Evolutionary conservation across 2,113 vertebrate species (phyloP).

Genomic region (Prionailurus viverrinus): DNA sequence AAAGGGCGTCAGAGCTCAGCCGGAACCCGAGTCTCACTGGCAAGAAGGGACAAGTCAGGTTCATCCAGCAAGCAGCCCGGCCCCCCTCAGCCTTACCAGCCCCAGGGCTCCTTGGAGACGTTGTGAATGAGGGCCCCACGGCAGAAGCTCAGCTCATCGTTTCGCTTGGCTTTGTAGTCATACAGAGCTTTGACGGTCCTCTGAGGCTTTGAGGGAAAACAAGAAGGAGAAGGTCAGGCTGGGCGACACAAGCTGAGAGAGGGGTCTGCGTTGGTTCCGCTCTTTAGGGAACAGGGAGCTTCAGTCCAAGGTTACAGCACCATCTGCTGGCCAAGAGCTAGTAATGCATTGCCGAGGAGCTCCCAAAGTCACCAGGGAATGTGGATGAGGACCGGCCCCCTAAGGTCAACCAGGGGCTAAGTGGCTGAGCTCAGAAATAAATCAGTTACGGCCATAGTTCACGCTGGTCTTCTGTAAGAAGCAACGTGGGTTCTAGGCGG

Average conservation of each 20-base stretch:
- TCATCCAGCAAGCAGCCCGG: background rate
- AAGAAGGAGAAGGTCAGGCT: constrained; percentile 72
- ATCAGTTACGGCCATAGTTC: too few relatives aligned
- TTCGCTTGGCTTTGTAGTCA: constrained; percentile 91
- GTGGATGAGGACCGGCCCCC: background rate
- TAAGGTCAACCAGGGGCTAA: background rate
- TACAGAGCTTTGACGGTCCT: constrained; percentile 95
- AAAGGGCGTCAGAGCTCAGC: background rate
- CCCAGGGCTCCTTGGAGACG: constrained; percentile 91
- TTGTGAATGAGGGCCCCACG: constrained; percentile 96
- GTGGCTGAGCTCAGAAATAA: background rate
- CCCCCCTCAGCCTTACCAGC: constrained; percentile 91
- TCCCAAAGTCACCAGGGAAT: background rate
- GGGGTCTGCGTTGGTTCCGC: rapidly evolving
- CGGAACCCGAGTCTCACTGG: background rate
- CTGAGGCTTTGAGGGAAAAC: constrained; percentile 89
- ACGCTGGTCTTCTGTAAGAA: background rate
- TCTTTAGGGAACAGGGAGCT: background rate
- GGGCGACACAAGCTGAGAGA: background rate
- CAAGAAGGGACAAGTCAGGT: background rate
- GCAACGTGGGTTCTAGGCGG: too few relatives aligned
- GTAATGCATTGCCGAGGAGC: constrained; percentile 46
- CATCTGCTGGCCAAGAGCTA: constrained; percentile 78
- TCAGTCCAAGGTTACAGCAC: constrained; percentile 48
- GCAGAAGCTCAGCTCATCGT: constrained; percentile 94